Evolutionary conservation across 1,140 invertebrate genomes (phyloP), one percentile per base, ranked within the genome.

Genomic region (Drosophila rhopaloa): DNA sequence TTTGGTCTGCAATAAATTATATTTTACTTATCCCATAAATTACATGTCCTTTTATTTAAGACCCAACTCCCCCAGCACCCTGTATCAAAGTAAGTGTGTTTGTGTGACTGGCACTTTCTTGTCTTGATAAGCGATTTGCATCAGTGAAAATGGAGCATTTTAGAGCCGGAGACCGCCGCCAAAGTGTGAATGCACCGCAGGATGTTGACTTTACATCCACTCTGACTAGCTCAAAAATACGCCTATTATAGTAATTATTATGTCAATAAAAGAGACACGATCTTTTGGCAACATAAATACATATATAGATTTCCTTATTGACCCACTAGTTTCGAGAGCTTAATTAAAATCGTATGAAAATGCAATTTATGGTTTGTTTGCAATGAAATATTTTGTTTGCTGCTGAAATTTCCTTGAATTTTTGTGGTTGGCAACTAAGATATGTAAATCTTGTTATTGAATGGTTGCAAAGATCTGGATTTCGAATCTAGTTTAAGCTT

Each of bases 71-170:
- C 2, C n/a, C 27, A 57, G 16, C 75, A 77, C 63, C 75, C 75
- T 77, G 61, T 70, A 51, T 7, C 14, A 27, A 35, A 67, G 57
- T 66, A 32, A 58, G 44, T 59, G 48, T 58, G 50, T 43, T 57
- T 38, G 38, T 61, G 63, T 61, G 71, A 54, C 70, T 79, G 81
- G 77, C 62, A 82, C 71, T 82, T 86, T 88, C 83, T 79, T 88
- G 79, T 70, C 54, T 55, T 76, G 79, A 86, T 88, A 86, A 86
- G 62, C 67, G 83, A 88, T 88, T 88, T 83, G 83, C 83, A 79
- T 86, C 76, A 80, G 56, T 65, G 79, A 83, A 86, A 86, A 86
- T 86, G 83, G 83, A 88, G 76, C 83, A 81, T 79, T 86, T 86
- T 83, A 88, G 76, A 68, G 79, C 56, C 66, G 73, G 53, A 56